Evolutionary conservation across 1,140 invertebrate genomes (phyloP).

Genomic region (Manduca sexta): DNA sequence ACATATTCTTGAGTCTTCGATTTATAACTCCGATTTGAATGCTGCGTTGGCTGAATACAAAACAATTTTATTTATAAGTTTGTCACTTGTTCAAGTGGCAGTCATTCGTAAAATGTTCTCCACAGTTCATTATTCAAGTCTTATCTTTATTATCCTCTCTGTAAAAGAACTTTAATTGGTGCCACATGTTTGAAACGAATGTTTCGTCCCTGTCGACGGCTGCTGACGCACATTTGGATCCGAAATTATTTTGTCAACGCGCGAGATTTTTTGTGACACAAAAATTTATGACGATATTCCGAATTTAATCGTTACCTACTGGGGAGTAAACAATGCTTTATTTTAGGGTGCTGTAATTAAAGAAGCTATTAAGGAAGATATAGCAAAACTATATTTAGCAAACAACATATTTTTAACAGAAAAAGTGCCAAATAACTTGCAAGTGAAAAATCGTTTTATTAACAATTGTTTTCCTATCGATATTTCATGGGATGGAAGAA

Average conservation of each 20-base stretch:
- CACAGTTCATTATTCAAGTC: slow-evolving; percentile 61
- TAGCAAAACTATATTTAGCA: too few species aligned
- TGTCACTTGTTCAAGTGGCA: slow-evolving; percentile 56
- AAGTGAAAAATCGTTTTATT: too few species aligned
- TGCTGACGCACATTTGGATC: slow-evolving; percentile 35
- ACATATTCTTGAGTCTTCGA: too few species aligned
- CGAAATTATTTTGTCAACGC: slow-evolving; percentile 7
- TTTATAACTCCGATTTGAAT: too few species aligned
- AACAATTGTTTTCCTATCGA: too few species aligned
- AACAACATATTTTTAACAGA: too few species aligned
- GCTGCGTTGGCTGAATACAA: neutral
- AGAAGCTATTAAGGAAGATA: too few species aligned
- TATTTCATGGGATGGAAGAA: neutral
- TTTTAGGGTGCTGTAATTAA: too few species aligned
- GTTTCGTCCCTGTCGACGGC: slow-evolving; percentile 42
- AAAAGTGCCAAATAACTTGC: too few species aligned
- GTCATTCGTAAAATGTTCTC: slow-evolving; percentile 62
- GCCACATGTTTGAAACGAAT: slow-evolving; percentile 59
- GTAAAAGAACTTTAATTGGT: slow-evolving; percentile 66
- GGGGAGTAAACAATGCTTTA: too few species aligned
- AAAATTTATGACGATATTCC: too few species aligned
- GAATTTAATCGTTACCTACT: too few species aligned
- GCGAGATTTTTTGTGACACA: neutral
- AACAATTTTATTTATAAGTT: slow-evolving; percentile 10
- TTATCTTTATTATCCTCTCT: slow-evolving; percentile 62